Evolutionary conservation across 2,888 invertebrate species (phyloP).

Genomic region (Podabrus alpinus): DNA sequence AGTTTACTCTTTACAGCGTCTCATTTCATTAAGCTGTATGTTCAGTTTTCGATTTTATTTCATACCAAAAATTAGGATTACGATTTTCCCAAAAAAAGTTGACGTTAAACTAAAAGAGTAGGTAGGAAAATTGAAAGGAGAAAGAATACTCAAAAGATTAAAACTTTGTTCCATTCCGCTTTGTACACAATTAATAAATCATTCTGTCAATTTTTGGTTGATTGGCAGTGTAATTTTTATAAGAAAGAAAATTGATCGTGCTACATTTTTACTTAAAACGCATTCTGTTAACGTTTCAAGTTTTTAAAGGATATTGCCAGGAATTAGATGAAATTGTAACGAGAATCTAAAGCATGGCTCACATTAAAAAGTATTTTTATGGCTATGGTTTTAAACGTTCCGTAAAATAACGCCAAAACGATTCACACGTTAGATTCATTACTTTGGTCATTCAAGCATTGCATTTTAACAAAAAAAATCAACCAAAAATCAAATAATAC

Average conservation of each 20-base stretch:
- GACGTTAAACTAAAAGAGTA: conserved; percentile 3
- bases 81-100: conserved; percentile 12
- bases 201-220: conserved; percentile 25
- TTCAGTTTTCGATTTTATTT: conserved; percentile 26
- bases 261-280: conserved; percentile 17
- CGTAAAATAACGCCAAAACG: no score
- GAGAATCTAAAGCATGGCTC: background rate
- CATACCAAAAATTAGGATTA: conserved; percentile 27
- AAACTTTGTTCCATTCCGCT: conserved; percentile 25
- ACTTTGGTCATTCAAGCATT: no score
- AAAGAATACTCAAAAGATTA: conserved; percentile 19
- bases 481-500: no score
- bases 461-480: no score
- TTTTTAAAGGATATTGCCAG: background rate
- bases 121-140: conserved; percentile 9
- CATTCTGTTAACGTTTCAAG: background rate
- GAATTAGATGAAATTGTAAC: background rate
- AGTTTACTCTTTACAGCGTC: conserved; percentile 30
- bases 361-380: background rate
- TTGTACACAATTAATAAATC: conserved; percentile 31
- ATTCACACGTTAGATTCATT: no score
- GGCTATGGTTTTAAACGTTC: background rate
- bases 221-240: conserved; percentile 29
- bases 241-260: conserved; percentile 30
- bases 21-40: conserved; percentile 32